Percentiles rank a stretch among this genome's conserved stretches.
Conservation (phyloP, 1,140 invertebrate genomes). For the Aphis craccivora region DNA sequence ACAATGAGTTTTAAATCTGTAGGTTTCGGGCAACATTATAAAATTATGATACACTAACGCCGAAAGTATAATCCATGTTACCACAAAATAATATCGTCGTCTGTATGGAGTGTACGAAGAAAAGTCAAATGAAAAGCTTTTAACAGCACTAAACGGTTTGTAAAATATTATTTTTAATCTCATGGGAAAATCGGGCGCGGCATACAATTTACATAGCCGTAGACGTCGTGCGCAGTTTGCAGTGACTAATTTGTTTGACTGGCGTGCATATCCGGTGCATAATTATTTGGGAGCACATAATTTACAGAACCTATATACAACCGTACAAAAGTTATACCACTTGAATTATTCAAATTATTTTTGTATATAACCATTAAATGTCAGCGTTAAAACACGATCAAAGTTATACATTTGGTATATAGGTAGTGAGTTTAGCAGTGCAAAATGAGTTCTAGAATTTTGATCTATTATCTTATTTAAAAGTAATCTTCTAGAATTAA, state of each 20-base stretch:
- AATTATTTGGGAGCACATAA: neutral
- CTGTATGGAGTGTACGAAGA: neutral
- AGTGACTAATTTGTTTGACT: constrained; percentile 17
- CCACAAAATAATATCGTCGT: neutral
- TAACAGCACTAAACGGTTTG: neutral
- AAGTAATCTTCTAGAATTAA: neutral
- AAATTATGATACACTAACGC: neutral
- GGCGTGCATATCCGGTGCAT: neutral
- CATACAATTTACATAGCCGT: neutral
- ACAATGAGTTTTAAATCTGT: neutral
- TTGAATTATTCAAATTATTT: neutral
- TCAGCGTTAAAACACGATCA: neutral
- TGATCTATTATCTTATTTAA: neutral
- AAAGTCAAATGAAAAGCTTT: neutral
- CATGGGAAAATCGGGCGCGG: neutral
- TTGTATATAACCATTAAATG: neutral
- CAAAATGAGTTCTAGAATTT: neutral
- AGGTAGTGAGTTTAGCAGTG: neutral
- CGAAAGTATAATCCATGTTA: neutral
- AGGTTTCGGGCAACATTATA: neutral
- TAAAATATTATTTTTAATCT: constrained; percentile 10
- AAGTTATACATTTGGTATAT: neutral
- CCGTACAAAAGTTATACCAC: neutral
- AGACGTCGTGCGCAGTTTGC: neutral
- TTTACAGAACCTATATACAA: neutral